phyloP scores from a whole-genome alignment of 2,797 vertebrate species.

The Helostoma temminkii region DNA sequence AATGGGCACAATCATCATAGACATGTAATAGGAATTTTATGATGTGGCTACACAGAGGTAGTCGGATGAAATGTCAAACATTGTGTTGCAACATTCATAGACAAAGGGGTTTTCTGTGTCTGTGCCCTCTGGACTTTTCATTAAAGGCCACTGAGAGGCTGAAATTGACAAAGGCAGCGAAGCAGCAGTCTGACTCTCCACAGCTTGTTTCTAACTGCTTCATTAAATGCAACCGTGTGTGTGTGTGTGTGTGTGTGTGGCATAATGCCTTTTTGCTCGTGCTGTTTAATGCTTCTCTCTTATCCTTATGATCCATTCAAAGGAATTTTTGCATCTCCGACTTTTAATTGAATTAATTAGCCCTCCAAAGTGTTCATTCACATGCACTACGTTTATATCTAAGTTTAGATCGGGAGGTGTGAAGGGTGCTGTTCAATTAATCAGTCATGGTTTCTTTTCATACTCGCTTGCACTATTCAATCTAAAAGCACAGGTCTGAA shows the following conservation, averaged over 20 bases:
- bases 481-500: no score
- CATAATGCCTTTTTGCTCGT: background rate
- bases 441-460: no score
- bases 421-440: no score
- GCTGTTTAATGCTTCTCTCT: constrained; percentile 3
- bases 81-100: background rate
- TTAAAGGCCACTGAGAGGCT: constrained; percentile 28
- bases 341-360: background rate
- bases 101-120: constrained; percentile 10
- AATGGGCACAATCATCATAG: background rate
- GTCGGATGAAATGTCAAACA: no score
- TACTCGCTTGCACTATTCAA: background rate
- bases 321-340: background rate
- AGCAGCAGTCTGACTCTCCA: constrained; percentile 11
- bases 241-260: no score
- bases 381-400: no score
- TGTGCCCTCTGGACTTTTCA: constrained; percentile 19
- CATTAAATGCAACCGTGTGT: constrained; percentile 43
- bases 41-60: no score
- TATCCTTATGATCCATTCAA: constrained; percentile 1
- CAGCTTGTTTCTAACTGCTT: constrained; percentile 20
- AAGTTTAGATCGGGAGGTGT: constrained; percentile 14
- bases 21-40: constrained; percentile 3
- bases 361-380: no score
- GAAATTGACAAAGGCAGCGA: constrained; percentile 8